phyloP scores from a whole-genome alignment of 1,140 invertebrate genomes.

The Acromyrmex charruanus region DNA sequence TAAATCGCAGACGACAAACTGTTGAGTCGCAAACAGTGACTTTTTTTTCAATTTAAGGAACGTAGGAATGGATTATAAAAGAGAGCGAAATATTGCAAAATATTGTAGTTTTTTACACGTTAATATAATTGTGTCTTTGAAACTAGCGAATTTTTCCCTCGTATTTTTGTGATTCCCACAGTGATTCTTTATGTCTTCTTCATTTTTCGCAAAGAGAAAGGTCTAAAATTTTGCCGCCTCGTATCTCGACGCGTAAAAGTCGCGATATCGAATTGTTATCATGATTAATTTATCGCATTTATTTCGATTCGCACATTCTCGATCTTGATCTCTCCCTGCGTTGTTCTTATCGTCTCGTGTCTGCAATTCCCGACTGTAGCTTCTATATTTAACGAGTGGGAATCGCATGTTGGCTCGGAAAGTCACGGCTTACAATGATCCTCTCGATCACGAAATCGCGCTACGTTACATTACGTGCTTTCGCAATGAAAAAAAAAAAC shows the following conservation, averaged over 20 bases:
- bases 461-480: constrained; percentile 31
- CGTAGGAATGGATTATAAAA: neutral
- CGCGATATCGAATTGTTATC: neutral
- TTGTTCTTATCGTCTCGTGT: constrained; percentile 8
- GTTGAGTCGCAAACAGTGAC: neutral
- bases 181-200: neutral
- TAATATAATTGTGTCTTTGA: neutral
- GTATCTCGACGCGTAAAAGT: neutral
- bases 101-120: neutral
- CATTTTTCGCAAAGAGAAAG: neutral
- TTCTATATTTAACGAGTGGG: constrained; percentile 43
- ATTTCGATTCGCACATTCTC: neutral
- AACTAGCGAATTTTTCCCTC: neutral
- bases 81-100: neutral
- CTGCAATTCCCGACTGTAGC: neutral
- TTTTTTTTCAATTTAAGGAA: neutral
- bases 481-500: neutral
- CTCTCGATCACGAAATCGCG: constrained; percentile 4
- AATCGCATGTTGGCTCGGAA: constrained; percentile 19
- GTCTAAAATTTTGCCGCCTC: neutral
- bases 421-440: constrained; percentile 38
- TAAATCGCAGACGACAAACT: neutral
- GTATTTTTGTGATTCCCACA: neutral
- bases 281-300: neutral
- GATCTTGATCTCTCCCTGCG: neutral